Evolutionary conservation across 1,140 invertebrate genomes (phyloP), one percentile per base, ranked within the genome.

Genomic region (Polypedilum pembai): DNA sequence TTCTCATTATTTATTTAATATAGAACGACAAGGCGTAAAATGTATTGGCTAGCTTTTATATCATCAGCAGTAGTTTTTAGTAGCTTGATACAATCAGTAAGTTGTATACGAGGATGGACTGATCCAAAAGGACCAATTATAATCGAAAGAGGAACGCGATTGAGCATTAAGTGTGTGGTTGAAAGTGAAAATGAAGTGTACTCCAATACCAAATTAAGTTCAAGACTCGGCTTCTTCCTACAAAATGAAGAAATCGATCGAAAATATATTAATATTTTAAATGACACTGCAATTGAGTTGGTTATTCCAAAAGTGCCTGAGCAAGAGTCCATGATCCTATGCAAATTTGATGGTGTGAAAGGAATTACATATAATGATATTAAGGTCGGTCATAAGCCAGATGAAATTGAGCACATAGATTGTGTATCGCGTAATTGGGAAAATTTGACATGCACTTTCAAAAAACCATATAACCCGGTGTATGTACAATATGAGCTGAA

Each of bases 401-500:
- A 83, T 74, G 78, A 84, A 75, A 86, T 90, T 1, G 80, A 79
- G 8, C 86, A 89, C 78, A 90, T 91, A 76, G 81, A 79, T 7
- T 92, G 90, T 77, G 79, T 87, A 17, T 88, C 88, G n/a, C 79
- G 84, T 41, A 90, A 91, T 79, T 88, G 88, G 84, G 84, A 90
- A 74, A 87, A 85, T 75, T 79, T 91, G 40, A 87, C 82, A 2
- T 92, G 90, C 77, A 83, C 84, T 8, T 92, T 89, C 88, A 84
- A 80, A 1, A 83, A 83, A 40, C 82, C 83, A 1, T 76, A 82
- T 0, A 86, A 86, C 78, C 83, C 80, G 75, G 83, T 88, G 4
- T 77, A 79, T 73, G 88, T 88, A 8, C 83, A 80, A 21, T 89
- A 87, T 77, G 81, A 79, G 3, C 76, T 90, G n/a, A 82, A 81